phyloP scores from a whole-genome alignment of 2,888 invertebrate genomes.

The Disparrhopalites patrizii region DNA sequence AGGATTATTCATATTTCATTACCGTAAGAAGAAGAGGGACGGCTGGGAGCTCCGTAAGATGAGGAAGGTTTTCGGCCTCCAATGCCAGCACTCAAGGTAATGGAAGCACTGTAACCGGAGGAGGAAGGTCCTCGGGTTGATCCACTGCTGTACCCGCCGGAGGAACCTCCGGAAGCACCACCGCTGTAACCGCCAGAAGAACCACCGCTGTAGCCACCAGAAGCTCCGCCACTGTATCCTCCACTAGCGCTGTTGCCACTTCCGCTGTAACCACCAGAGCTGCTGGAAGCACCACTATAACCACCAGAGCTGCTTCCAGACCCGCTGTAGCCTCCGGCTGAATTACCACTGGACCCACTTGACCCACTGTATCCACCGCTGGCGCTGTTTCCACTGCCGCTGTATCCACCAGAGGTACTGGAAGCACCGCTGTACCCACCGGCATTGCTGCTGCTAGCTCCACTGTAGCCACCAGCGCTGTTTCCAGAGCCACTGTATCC shows the following conservation, averaged over 20 bases:
- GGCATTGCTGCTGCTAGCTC: neutral
- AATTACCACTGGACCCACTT: neutral
- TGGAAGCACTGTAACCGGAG: neutral
- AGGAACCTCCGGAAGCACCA: conserved; percentile 8
- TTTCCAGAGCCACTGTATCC: neutral
- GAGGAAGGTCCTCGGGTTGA: neutral
- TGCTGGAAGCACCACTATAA: conserved; percentile 10
- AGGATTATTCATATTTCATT: neutral
- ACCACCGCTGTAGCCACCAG: conserved; percentile 18
- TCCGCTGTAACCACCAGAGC: conserved; percentile 13
- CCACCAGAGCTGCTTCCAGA: neutral
- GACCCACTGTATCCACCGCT: neutral
- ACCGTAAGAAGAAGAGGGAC: conserved; percentile 7
- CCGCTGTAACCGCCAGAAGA: neutral
- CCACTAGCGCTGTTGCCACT: conserved; percentile 6
- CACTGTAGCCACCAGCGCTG: neutral
- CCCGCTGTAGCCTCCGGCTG: neutral
- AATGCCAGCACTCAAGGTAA: neutral
- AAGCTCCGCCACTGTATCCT: conserved; percentile 3
- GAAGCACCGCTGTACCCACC: conserved; percentile 1
- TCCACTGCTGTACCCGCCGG: conserved; percentile 13
- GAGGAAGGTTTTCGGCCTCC: neutral
- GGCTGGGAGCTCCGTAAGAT: conserved; percentile 16
- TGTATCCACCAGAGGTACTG: conserved; percentile 11
- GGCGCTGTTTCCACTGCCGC: neutral